phyloP scores from a whole-genome alignment of 2,888 invertebrate genomes.

The Netelia virgata region DNA sequence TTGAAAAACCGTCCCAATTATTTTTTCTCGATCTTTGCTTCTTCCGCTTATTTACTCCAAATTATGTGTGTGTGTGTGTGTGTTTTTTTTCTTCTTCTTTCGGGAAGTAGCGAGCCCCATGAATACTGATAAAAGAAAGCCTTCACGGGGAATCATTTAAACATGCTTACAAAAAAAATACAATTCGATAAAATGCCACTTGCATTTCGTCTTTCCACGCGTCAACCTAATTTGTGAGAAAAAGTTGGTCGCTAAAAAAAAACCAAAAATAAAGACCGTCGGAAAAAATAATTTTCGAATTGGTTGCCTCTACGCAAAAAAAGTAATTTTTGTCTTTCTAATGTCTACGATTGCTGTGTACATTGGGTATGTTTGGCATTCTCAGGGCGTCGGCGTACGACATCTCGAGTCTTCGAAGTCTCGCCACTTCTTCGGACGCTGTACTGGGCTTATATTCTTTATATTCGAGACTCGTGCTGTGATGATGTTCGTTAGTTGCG shows the following conservation, averaged over 20 bases:
- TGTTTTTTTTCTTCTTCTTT: too few relatives aligned
- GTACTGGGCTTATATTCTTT: constrained; percentile 88
- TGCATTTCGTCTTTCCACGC: constrained; percentile 6
- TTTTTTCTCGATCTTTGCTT: too few relatives aligned
- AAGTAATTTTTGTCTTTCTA: constrained; percentile 35
- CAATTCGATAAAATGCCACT: too few relatives aligned
- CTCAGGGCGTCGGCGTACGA: constrained; percentile 94
- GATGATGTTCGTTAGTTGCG: constrained; percentile 80
- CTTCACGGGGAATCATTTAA: background rate
- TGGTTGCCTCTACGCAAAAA: constrained; percentile 6
- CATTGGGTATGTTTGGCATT: constrained; percentile 88
- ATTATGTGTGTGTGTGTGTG: too few relatives aligned
- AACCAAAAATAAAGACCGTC: too few relatives aligned
- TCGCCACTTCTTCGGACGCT: constrained; percentile 93
- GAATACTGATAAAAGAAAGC: background rate
- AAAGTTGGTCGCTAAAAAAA: too few relatives aligned
- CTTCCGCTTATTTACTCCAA: too few relatives aligned
- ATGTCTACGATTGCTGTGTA: constrained; percentile 73
- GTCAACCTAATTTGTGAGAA: too few relatives aligned
- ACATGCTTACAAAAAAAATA: background rate
- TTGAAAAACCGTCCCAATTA: too few relatives aligned
- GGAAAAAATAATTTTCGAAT: too few relatives aligned
- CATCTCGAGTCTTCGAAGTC: constrained; percentile 92
- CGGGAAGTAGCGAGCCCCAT: too few relatives aligned
- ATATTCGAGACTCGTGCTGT: constrained; percentile 73